These are phyloP conservation scores for Dermochelys coriacea DNA, from an alignment of 2,797 vertebrate species.

Conservation along the genomic window DNA sequence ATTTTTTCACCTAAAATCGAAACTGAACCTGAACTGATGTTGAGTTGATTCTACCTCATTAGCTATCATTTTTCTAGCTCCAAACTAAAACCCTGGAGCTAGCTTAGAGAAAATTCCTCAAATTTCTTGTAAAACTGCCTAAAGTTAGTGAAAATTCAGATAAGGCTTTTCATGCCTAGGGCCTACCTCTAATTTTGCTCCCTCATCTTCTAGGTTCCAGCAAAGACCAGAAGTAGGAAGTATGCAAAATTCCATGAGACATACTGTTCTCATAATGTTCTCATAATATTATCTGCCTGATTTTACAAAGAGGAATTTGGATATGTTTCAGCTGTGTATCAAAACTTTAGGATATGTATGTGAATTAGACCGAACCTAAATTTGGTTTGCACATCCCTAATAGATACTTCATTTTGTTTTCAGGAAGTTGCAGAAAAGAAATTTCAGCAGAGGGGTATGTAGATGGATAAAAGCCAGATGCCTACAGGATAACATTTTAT, in stretches of 20 bases:
- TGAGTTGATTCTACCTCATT: no score
- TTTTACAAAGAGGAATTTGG: neutral
- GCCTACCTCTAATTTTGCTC: neutral
- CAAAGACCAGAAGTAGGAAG: neutral
- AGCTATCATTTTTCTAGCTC: neutral
- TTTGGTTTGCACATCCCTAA: neutral
- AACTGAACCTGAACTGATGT: neutral
- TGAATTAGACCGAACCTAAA: neutral
- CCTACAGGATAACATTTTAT: neutral
- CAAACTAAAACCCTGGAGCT: neutral
- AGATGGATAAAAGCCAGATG: neutral
- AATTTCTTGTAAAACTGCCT: neutral
- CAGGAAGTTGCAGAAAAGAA: neutral
- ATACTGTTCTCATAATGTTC: neutral
- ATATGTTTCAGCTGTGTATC: neutral
- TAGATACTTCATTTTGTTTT: accelerated
- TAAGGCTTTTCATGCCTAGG: neutral
- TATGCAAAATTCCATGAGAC: neutral
- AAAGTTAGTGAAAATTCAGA: neutral
- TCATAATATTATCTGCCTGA: neutral
- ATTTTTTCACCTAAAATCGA: neutral
- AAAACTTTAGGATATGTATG: neutral
- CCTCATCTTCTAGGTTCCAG: neutral
- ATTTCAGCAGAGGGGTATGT: neutral
- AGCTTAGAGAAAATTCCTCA: neutral